Percentiles rank a stretch among this genome's conserved stretches.
These are phyloP conservation scores for Sinonovacula constricta DNA, from an alignment of 1,140 invertebrate species.

Conservation along the genomic window DNA sequence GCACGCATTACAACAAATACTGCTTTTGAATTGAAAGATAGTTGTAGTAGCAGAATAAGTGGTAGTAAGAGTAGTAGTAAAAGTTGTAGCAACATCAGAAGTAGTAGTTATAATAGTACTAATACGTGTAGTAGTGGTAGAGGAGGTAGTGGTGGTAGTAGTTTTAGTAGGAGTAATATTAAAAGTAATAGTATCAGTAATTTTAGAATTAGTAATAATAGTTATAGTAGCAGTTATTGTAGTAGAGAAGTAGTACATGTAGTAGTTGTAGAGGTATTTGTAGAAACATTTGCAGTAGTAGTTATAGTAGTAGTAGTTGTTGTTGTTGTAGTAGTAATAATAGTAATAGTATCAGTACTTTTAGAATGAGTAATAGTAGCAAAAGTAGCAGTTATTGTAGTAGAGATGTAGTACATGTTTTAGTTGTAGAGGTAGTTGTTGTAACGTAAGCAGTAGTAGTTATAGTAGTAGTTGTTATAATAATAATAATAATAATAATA, in stretches of 20 bases:
- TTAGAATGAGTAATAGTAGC: slow-evolving; percentile 1
- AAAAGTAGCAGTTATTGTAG: neutral
- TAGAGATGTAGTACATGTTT: too few species aligned
- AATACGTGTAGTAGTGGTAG: neutral
- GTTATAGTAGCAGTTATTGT: neutral
- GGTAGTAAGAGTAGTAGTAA: too few species aligned
- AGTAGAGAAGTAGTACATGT: neutral
- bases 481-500: neutral
- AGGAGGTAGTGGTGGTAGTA: neutral
- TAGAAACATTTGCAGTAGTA: too few species aligned
- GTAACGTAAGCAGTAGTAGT: slow-evolving; percentile 1
- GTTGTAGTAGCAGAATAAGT: too few species aligned
- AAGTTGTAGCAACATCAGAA: neutral
- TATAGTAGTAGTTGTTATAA: neutral
- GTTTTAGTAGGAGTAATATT: neutral
- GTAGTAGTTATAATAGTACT: slow-evolving; percentile 1
- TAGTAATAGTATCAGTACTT: neutral
- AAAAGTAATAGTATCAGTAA: neutral
- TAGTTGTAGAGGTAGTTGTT: neutral
- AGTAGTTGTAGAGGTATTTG: neutral
- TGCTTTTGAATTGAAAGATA: too few species aligned
- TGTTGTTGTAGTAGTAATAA: neutral
- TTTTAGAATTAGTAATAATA: neutral
- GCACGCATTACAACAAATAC: too few species aligned
- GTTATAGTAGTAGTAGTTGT: neutral